Base-by-base conservation (phyloP, 2,113 vertebrate species). In the Sinocyclocheilus rhinocerous region DNA sequence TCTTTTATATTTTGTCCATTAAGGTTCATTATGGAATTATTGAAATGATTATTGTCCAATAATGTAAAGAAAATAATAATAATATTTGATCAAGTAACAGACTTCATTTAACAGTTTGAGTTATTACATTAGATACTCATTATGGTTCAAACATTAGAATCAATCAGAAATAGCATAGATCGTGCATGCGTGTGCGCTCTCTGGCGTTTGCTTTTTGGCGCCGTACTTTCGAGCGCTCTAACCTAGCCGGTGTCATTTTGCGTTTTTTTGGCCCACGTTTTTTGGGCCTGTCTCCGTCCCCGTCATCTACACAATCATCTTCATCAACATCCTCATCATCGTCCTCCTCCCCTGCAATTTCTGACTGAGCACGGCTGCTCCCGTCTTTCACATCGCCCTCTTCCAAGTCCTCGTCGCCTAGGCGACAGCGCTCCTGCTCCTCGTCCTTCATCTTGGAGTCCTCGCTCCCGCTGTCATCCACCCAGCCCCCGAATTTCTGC, bases 101-200 rank as follows among this genome's bases (percentile, higher is more conserved):
- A n/a, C n/a, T n/a, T n/a, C n/a, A n/a, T n/a, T n/a, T n/a, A n/a
- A n/a, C n/a, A n/a, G n/a, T n/a, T n/a, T n/a, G n/a, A n/a, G n/a
- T n/a, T n/a, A n/a, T n/a, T n/a, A n/a, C n/a, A n/a, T n/a, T n/a
- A n/a, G n/a, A n/a, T n/a, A n/a, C n/a, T n/a, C n/a, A n/a, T n/a
- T n/a, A n/a, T n/a, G n/a, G n/a, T n/a, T n/a, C n/a, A n/a, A n/a
- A n/a, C n/a, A n/a, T n/a, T n/a, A n/a, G n/a, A n/a, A n/a, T n/a
- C n/a, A n/a, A n/a, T n/a, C n/a, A n/a, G n/a, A n/a, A n/a, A n/a
- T n/a, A n/a, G n/a, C n/a, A n/a, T n/a, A 99, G 93, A 93, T 97
- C 97, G 94, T 99, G 98, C 98, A 99, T 99, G 81, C 98, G 97
- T 92, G 97, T 99, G 52, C 98, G 94, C 93, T 99, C 98, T 26